Evolutionary conservation across 2,113 vertebrate species (phyloP).

Genomic region (Ploceus nigricollis): DNA sequence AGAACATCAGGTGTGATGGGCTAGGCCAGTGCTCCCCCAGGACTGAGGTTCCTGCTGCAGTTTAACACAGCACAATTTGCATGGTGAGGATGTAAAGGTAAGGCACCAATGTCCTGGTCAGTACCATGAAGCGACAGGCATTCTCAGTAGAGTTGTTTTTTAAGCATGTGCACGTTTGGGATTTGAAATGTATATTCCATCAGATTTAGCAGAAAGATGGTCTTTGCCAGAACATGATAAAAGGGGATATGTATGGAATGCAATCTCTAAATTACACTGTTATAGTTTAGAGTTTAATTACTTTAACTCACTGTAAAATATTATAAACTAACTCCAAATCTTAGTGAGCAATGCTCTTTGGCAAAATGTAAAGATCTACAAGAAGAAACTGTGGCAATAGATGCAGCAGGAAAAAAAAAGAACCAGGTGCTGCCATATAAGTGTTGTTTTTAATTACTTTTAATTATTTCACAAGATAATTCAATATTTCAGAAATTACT

Average conservation of each 20-base stretch:
- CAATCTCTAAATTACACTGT: background rate
- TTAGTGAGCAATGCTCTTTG: background rate
- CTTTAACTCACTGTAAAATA: background rate
- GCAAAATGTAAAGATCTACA: background rate
- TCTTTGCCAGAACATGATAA: background rate
- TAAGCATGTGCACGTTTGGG: background rate
- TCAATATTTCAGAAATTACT: background rate
- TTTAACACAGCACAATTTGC: background rate
- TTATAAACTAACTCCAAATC: background rate
- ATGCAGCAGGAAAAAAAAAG: background rate
- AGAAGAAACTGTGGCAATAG: background rate
- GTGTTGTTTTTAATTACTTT: background rate
- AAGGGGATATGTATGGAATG: constrained; percentile 7
- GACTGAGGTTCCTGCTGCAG: background rate
- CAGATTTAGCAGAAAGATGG: background rate
- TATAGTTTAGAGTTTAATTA: constrained; percentile 1
- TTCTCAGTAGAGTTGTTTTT: background rate
- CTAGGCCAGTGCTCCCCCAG: background rate
- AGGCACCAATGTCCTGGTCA: fast-evolving
- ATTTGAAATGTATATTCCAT: background rate
- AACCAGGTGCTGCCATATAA: background rate
- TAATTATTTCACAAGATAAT: background rate
- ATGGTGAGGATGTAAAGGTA: background rate
- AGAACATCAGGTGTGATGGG: fast-evolving
- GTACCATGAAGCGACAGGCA: fast-evolving